Percentiles rank a stretch among this genome's conserved stretches.
Conservation (phyloP, 2,113 vertebrate genomes). For the Amia ocellicauda region DNA sequence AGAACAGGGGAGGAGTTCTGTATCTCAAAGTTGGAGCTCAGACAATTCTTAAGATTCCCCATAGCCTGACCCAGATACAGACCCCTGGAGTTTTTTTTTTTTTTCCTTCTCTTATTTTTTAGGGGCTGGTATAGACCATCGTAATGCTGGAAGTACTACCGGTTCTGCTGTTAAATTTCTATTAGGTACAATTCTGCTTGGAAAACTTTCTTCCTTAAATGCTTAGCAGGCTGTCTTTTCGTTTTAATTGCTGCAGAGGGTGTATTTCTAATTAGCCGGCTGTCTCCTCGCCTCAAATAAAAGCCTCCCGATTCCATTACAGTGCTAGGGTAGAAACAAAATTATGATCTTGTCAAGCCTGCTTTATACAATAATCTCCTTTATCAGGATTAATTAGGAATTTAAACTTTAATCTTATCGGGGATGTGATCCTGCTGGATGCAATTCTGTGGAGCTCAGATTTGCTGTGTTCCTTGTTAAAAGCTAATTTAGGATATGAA, state of each 20-base stretch:
- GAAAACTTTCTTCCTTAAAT: background rate
- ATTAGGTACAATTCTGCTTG: no score
- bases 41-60: background rate
- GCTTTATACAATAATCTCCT: conserved; percentile 53
- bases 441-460: conserved; percentile 7
- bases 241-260: background rate
- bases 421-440: conserved; percentile 23
- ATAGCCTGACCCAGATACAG: conserved; percentile 1
- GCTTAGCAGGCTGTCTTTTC: no score
- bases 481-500: conserved; percentile 13
- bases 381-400: conserved; percentile 68
- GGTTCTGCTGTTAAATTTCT: no score
- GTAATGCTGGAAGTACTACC: no score
- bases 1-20: background rate
- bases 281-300: background rate
- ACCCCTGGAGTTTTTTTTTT: background rate
- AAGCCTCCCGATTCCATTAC: background rate
- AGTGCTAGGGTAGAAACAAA: conserved; percentile 32
- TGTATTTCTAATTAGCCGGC: conserved; percentile 11
- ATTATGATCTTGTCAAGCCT: conserved; percentile 52
- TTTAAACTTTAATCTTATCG: conserved; percentile 64
- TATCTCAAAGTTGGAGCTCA: background rate
- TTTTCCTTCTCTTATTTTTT: no score
- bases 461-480: conserved; percentile 10
- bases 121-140: no score